Evolutionary conservation across 2,888 invertebrate species (phyloP).

Genomic region (Dione vanillae): DNA sequence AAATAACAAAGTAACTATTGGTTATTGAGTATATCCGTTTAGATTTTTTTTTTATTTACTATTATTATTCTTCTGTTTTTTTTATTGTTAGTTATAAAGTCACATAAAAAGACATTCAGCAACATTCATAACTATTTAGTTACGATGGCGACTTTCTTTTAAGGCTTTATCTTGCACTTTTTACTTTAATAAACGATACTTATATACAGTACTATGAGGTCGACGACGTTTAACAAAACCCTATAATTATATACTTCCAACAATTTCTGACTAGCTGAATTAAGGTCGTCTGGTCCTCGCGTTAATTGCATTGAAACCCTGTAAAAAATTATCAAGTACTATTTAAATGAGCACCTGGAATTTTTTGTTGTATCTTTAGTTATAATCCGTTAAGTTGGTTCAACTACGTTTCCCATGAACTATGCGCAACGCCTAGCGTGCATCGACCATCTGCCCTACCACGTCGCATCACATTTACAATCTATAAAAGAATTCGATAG

Average conservation of each 20-base stretch:
- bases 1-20: no score
- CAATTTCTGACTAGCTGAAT: conserved; percentile 29
- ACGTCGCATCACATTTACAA: conserved; percentile 61
- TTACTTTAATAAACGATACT: not conserved
- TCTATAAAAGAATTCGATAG: conserved; percentile 78
- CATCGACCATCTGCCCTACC: conserved; percentile 64
- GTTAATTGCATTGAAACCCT: not conserved
- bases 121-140: no score
- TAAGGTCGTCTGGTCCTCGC: conserved; percentile 34
- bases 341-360: conserved; percentile 11
- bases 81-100: no score
- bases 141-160: not conserved
- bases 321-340: not conserved
- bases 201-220: conserved; percentile 27
- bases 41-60: no score
- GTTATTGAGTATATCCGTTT: no score
- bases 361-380: conserved; percentile 5
- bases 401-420: conserved; percentile 56
- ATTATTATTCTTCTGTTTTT: no score
- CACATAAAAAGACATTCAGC: no score
- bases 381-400: not conserved
- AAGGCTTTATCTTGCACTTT: not conserved
- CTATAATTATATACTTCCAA: conserved; percentile 33
- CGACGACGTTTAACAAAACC: conserved; percentile 22
- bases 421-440: conserved; percentile 52